Percentiles rank a stretch among this genome's conserved stretches.
Evolutionary conservation across 2,888 invertebrate genomes (phyloP).

Genomic region (Nomada hirtipes): DNA sequence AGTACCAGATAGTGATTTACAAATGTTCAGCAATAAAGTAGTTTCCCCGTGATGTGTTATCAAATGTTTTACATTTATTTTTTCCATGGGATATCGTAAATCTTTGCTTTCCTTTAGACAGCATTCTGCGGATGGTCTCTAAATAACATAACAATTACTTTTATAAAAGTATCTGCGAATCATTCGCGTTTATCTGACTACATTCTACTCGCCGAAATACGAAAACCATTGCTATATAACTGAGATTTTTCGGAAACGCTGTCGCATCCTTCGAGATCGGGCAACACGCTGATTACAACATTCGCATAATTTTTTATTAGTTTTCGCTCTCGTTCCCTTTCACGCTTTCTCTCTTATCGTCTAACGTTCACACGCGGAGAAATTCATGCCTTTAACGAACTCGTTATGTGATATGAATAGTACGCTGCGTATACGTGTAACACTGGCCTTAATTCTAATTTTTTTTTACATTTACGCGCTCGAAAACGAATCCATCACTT

Average conservation of each 20-base stretch:
- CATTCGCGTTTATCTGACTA: conserved; percentile 55
- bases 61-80: conserved; percentile 63
- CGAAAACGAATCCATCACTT: conserved; percentile 55
- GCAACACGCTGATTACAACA: conserved; percentile 38
- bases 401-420: conserved; percentile 83
- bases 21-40: conserved; percentile 60
- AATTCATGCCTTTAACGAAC: conserved; percentile 74
- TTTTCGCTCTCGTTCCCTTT: neutral
- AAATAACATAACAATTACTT: conserved; percentile 70
- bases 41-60: conserved; percentile 61
- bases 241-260: conserved; percentile 46
- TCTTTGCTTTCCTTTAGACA: conserved; percentile 39
- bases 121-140: conserved; percentile 46
- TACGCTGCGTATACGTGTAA: conserved; percentile 84
- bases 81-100: conserved; percentile 60
- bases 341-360: conserved; percentile 13
- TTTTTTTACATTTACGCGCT: conserved; percentile 81
- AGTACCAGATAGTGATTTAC: conserved; percentile 68
- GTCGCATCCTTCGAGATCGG: conserved; percentile 39
- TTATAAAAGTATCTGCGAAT: conserved; percentile 69
- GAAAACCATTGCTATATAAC: conserved; percentile 51
- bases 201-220: conserved; percentile 49
- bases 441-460: conserved; percentile 84
- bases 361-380: conserved; percentile 48
- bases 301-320: conserved; percentile 20